These are phyloP conservation scores for Elymnias hypermnestra DNA, from an alignment of 1,140 invertebrate species.

Conservation along the genomic window DNA sequence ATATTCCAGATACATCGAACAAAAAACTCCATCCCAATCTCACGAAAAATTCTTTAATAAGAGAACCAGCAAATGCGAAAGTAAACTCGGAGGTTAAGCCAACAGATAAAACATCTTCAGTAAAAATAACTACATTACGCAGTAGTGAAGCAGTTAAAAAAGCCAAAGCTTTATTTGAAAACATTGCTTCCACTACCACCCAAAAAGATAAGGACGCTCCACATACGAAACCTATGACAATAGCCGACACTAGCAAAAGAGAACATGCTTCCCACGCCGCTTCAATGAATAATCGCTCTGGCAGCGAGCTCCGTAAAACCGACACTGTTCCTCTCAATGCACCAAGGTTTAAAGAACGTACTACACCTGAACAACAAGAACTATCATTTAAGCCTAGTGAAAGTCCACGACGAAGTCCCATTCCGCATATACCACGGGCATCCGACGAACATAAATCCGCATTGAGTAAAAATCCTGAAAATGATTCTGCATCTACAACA, in stretches of 20 bases:
- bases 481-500: conserved; percentile 30
- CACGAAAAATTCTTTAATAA: conserved; percentile 9
- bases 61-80: conserved; percentile 33
- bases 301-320: conserved; percentile 40
- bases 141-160: conserved; percentile 80
- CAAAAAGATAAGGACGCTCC: conserved; percentile 43
- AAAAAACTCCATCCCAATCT: too few relatives aligned
- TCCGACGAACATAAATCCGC: conserved; percentile 22
- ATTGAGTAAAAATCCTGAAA: conserved; percentile 31
- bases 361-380: conserved; percentile 12
- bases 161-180: conserved; percentile 82
- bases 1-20: conserved; percentile 12
- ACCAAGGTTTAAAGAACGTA: too few relatives aligned
- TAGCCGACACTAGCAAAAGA: neutral
- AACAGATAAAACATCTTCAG: conserved; percentile 34
- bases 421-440: conserved; percentile 29
- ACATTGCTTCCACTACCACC: conserved; percentile 67
- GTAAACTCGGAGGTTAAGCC: conserved; percentile 30
- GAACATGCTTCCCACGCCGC: conserved; percentile 59
- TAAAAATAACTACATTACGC: conserved; percentile 66
- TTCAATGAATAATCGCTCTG: conserved; percentile 56
- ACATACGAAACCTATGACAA: conserved; percentile 31
- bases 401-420: conserved; percentile 28
- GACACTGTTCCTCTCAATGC: conserved; percentile 28
- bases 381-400: conserved; percentile 17